Evolutionary conservation across 2,888 invertebrate species (phyloP).

Genomic region (Cheilosia scutellata): DNA sequence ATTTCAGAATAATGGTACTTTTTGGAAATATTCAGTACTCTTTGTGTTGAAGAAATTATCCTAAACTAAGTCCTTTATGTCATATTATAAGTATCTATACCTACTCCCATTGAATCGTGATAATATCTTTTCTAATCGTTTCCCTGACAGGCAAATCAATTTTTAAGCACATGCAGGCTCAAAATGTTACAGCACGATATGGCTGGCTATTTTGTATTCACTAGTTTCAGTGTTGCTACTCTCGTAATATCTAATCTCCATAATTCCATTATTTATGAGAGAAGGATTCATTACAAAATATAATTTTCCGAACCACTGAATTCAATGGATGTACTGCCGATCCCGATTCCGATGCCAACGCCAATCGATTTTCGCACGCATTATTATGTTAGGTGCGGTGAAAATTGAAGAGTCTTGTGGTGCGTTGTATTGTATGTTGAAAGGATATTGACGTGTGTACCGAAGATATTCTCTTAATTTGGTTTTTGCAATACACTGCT

Average conservation of each 20-base stretch:
- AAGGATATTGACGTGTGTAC: slow-evolving; percentile 61
- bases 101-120: not conserved
- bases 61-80: not conserved
- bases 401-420: slow-evolving; percentile 14
- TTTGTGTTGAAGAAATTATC: not conserved
- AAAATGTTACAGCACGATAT: not conserved
- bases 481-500: slow-evolving; percentile 33
- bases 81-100: not conserved
- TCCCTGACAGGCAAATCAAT: not conserved
- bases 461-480: slow-evolving; percentile 60
- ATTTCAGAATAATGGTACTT: not conserved
- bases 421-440: slow-evolving; percentile 8
- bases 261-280: slow-evolving; percentile 83
- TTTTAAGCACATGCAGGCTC: slow-evolving; percentile 6
- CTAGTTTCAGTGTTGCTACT: slow-evolving; percentile 55
- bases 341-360: slow-evolving; percentile 53
- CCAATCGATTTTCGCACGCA: slow-evolving; percentile 73
- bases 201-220: slow-evolving; percentile 21
- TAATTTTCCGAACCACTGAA: slow-evolving; percentile 83
- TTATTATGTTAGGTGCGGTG: slow-evolving; percentile 24
- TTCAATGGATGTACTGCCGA: slow-evolving; percentile 76
- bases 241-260: slow-evolving; percentile 79
- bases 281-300: slow-evolving; percentile 79
- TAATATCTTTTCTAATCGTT: slow-evolving; percentile 34
- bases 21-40: not conserved